phyloP scores from a whole-genome alignment of 2,888 invertebrate genomes.

The Pterostichus niger region DNA sequence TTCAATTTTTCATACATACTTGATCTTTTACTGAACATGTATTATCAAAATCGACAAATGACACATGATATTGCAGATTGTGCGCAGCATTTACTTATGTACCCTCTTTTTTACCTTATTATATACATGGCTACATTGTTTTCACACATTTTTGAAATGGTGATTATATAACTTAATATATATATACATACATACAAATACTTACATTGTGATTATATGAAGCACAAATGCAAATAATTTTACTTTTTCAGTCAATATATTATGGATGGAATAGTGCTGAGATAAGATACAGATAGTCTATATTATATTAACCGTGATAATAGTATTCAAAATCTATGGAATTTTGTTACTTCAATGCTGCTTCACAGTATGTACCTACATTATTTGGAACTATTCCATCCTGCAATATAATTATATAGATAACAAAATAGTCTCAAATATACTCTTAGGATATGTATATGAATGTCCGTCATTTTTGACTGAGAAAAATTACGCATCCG shows the following conservation, averaged over 20 bases:
- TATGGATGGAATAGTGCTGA: slow-evolving; percentile 39
- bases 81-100: slow-evolving; percentile 46
- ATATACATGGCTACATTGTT: slow-evolving; percentile 54
- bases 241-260: slow-evolving; percentile 55
- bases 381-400: slow-evolving; percentile 34
- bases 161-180: slow-evolving; percentile 51
- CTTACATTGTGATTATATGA: slow-evolving; percentile 61
- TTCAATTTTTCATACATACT: slow-evolving; percentile 55
- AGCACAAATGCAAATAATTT: slow-evolving; percentile 62
- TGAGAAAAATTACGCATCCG: slow-evolving; percentile 44
- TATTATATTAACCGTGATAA: slow-evolving; percentile 29
- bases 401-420: slow-evolving; percentile 46
- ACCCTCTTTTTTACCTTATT: slow-evolving; percentile 51
- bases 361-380: slow-evolving; percentile 51
- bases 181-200: slow-evolving; percentile 59
- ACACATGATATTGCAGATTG: slow-evolving; percentile 53
- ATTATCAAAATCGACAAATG: slow-evolving; percentile 54
- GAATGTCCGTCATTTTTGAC: slow-evolving; percentile 51
- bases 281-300: slow-evolving; percentile 28
- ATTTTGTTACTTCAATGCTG: slow-evolving; percentile 34
- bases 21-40: slow-evolving; percentile 47
- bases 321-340: slow-evolving; percentile 34
- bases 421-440: slow-evolving; percentile 48
- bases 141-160: slow-evolving; percentile 55
- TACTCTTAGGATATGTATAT: slow-evolving; percentile 55